Evolutionary conservation across 2,113 vertebrate genomes (phyloP).

Genomic region (Vimba vimba): DNA sequence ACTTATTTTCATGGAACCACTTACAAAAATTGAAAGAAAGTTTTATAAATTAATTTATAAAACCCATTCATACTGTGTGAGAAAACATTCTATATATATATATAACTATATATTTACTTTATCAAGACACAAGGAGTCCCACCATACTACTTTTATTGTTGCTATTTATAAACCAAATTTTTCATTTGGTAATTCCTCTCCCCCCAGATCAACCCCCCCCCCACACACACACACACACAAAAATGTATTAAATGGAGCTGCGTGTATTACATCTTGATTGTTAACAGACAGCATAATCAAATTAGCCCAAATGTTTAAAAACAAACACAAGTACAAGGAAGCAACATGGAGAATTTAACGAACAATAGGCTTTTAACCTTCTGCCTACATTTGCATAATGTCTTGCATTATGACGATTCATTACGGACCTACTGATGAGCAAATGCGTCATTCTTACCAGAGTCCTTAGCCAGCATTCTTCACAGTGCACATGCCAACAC

Average conservation of each 20-base stretch:
- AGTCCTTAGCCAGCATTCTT: slow-evolving; percentile 99
- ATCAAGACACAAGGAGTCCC: too few species aligned
- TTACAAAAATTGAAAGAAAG: neutral
- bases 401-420: too few species aligned
- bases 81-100: neutral
- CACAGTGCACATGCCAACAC: slow-evolving; percentile 99
- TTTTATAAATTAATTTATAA: neutral
- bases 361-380: neutral
- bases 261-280: neutral
- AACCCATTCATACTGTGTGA: neutral
- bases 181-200: neutral
- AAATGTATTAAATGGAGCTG: neutral
- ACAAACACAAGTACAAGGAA: neutral
- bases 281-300: neutral
- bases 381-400: neutral
- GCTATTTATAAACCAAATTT: neutral
- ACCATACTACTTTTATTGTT: too few species aligned
- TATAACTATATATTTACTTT: neutral
- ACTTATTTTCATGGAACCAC: neutral
- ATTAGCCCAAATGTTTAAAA: neutral
- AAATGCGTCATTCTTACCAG: slow-evolving; percentile 82
- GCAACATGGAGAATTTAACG: neutral
- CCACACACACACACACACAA: too few species aligned
- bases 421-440: neutral
- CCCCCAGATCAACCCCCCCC: too few species aligned